These are phyloP conservation scores for Candoia aspera DNA, from an alignment of 2,113 vertebrate genomes.

Conservation along the genomic window DNA sequence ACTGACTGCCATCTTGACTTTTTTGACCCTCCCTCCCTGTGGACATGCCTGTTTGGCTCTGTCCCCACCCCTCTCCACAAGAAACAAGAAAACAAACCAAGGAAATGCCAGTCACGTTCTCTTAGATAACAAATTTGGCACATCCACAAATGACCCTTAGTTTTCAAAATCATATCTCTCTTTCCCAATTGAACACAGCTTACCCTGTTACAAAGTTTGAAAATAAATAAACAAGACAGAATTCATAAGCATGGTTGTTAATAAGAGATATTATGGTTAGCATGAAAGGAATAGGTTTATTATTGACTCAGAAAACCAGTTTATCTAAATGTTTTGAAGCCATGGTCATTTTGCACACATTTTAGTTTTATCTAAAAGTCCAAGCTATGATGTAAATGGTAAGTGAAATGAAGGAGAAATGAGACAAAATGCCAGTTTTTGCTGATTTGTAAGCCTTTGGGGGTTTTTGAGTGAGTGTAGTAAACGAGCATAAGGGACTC, in stretches of 20 bases:
- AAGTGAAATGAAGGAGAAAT: neutral
- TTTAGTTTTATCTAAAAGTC: neutral
- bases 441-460: constrained; percentile 48
- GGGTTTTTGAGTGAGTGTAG: constrained; percentile 30
- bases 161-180: too few relatives aligned
- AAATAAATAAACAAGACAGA: neutral
- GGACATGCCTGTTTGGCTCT: neutral
- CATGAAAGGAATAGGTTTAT: neutral
- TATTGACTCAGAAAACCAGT: neutral
- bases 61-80: neutral
- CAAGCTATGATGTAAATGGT: neutral
- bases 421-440: neutral
- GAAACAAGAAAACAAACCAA: too few relatives aligned
- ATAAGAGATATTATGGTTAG: neutral
- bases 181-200: too few relatives aligned
- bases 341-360: neutral
- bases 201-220: neutral
- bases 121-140: too few relatives aligned
- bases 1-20: neutral
- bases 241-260: neutral
- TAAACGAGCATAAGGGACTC: constrained; percentile 28
- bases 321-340: neutral
- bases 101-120: too few relatives aligned
- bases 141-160: too few relatives aligned
- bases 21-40: neutral